A percentile compares a stretch with the other conserved stretches of the same genome.
phyloP scores from a whole-genome alignment of 2,888 invertebrate genomes.

The Silvanus unidentatus region DNA sequence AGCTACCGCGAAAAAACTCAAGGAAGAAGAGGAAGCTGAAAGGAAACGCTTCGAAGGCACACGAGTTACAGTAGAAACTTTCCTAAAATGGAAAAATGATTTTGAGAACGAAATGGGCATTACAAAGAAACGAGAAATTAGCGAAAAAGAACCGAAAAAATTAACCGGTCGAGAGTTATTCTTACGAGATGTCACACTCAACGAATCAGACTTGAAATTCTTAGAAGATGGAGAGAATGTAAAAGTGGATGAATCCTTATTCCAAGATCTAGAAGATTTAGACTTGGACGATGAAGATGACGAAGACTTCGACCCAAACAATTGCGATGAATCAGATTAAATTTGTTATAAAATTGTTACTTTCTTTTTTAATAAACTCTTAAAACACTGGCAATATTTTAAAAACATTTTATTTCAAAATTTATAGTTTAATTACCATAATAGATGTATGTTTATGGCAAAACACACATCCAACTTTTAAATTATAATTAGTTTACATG shows the following conservation, averaged over 20 bases:
- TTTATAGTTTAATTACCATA: no score
- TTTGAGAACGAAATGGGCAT: slow-evolving; percentile 89
- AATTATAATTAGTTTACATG: no score
- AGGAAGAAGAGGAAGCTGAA: slow-evolving; percentile 84
- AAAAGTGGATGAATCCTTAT: slow-evolving; percentile 89
- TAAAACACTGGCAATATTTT: no score
- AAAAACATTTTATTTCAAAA: no score
- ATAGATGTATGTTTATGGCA: no score
- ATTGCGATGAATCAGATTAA: slow-evolving; percentile 26
- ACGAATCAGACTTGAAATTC: slow-evolving; percentile 95
- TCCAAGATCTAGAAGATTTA: slow-evolving; percentile 82
- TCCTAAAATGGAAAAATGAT: slow-evolving; percentile 86
- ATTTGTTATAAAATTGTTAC: slow-evolving; percentile 14
- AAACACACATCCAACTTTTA: no score
- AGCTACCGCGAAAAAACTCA: slow-evolving; percentile 58
- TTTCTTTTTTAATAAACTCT: background rate
- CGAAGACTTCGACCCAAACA: slow-evolving; percentile 55
- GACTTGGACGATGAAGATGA: slow-evolving; percentile 65
- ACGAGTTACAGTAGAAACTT: slow-evolving; percentile 90
- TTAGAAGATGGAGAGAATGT: slow-evolving; percentile 81
- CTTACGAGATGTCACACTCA: slow-evolving; percentile 84
- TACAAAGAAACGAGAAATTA: slow-evolving; percentile 63
- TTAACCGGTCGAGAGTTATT: slow-evolving; percentile 91
- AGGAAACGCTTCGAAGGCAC: slow-evolving; percentile 93
- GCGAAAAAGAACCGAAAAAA: slow-evolving; percentile 70